Conservation (phyloP, 1,140 invertebrate species). For the Drosophila littoralis region DNA sequence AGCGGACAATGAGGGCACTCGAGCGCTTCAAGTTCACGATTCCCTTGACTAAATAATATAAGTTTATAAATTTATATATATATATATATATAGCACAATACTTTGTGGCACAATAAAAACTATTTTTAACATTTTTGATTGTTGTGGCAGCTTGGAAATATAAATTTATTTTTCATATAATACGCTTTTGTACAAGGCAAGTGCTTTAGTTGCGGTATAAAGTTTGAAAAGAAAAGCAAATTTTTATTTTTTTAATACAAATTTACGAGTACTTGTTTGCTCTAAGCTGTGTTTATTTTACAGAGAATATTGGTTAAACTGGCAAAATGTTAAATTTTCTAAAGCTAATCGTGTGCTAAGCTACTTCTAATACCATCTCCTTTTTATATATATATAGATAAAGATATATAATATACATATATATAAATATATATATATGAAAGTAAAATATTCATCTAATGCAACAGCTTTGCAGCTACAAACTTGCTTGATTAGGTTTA, state of each 20-base stretch:
- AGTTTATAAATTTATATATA: neutral
- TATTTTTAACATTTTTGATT: slow-evolving; percentile 24
- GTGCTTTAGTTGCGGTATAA: neutral
- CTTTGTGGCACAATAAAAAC: slow-evolving; percentile 17
- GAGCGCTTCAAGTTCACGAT: slow-evolving; percentile 16
- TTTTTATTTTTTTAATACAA: neutral
- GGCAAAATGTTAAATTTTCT: neutral
- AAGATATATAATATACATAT: no score
- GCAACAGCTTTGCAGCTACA: neutral
- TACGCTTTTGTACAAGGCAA: slow-evolving; percentile 1
- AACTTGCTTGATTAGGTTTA: slow-evolving; percentile 4
- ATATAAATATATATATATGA: neutral
- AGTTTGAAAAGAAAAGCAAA: neutral
- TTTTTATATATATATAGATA: neutral
- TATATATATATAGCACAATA: neutral
- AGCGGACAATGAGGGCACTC: slow-evolving; percentile 18
- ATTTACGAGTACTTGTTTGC: neutral
- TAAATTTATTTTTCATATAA: neutral
- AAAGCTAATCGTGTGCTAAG: slow-evolving; percentile 7
- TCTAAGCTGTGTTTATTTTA: neutral
- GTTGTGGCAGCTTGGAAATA: slow-evolving; percentile 8
- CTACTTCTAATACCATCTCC: neutral
- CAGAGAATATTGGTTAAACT: neutral
- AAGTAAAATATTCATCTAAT: neutral
- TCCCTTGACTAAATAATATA: slow-evolving; percentile 3